Evolutionary conservation across 2,888 invertebrate species (phyloP), one percentile per base, ranked within the genome.

Genomic region (Tenodera sinensis): DNA sequence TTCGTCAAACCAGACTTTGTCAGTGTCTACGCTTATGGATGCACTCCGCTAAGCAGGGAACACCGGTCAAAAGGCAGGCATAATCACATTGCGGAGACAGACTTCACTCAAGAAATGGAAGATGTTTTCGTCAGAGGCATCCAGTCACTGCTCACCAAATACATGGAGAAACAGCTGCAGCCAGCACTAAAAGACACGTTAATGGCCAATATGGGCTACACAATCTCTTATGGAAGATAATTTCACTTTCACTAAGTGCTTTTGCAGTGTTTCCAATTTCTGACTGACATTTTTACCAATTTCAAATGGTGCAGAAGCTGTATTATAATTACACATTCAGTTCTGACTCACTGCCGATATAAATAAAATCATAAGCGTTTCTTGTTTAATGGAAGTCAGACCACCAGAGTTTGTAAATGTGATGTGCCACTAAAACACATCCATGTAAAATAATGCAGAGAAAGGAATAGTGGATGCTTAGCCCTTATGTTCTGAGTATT

Each of bases 151-250:
- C 93, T 97, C 84, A 97, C 97, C 0, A 96, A 96, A 42, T 97
- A 97, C 91, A 97, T 97, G 96, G 97, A 97, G 92, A 96, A 96
- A 91, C 96, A 97, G 92, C 93, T 97, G 87, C 97, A 97, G 92
- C 97, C 97, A 14, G 97, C 97, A 83, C 97, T 97, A 89, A 97
- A 97, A 92, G 97, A 97, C 92, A 97, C 97, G 0, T 93, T 97
- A 54, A 97, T 97, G 97, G 95, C 96, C 91, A 97, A 97, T 92
- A 96, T 97, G 96, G 97, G 97, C 9, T 97, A 97, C 92, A 97
- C 97, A 83, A 95, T 97, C 92, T 97, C 97, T 89, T 97, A 97
- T 92, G 97, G 97, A 27, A 84, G 34, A 88, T 81, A 85, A 83
- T 87, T 12, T 42, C 0, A 42, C 9, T 42, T 12, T 12, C 12